Conservation (phyloP, 2,888 invertebrate species). For the Neoascia interrupta region DNA sequence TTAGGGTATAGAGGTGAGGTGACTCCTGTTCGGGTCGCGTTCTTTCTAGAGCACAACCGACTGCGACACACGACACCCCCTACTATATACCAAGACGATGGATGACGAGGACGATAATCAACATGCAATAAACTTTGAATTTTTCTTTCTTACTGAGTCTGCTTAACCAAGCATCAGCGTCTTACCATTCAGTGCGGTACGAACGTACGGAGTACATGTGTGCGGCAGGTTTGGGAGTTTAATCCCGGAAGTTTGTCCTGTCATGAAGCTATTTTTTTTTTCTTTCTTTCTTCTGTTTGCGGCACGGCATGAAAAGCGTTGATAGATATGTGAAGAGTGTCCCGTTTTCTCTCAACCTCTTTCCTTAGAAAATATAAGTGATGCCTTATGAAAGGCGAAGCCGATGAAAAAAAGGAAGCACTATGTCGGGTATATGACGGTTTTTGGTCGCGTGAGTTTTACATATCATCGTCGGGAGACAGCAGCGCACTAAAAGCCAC, state of each 20-base stretch:
- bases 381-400: constrained; percentile 53
- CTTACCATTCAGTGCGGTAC: no score
- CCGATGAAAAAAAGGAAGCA: neutral
- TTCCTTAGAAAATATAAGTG: constrained; percentile 14
- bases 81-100: neutral
- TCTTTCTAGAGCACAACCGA: neutral
- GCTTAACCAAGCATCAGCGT: neutral
- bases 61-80: no score
- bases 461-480: constrained; percentile 27
- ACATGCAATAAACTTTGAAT: constrained; percentile 68
- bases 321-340: constrained; percentile 54
- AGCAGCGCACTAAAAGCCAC: constrained; percentile 28
- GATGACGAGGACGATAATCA: constrained; percentile 53
- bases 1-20: neutral
- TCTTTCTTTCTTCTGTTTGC: constrained; percentile 18
- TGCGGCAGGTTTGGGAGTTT: constrained; percentile 36
- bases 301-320: constrained; percentile 49
- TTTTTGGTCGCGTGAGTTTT: constrained; percentile 44
- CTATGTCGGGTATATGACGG: neutral
- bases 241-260: constrained; percentile 58
- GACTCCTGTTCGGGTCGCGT: neutral
- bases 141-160: constrained; percentile 57
- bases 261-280: no score
- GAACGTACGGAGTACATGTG: neutral
- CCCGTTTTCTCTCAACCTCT: constrained; percentile 7